Evolutionary conservation across 2,113 vertebrate genomes (phyloP).

Genomic region (Eubucco bourcierii): DNA sequence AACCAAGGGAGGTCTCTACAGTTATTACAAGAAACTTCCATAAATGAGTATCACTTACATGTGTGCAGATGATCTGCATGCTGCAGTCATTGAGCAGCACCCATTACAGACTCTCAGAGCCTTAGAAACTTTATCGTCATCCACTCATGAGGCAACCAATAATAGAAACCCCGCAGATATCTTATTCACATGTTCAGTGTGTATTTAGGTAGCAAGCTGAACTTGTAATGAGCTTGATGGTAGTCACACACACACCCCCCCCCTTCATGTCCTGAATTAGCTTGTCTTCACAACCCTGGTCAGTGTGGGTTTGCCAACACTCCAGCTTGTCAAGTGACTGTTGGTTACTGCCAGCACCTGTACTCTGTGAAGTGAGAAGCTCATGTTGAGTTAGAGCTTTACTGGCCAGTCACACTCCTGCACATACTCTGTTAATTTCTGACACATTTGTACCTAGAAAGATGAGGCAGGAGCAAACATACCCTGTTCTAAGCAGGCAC

Average conservation of each 20-base stretch:
- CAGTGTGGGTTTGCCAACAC: background rate
- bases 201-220: background rate
- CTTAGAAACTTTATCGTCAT: background rate
- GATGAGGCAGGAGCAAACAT: background rate
- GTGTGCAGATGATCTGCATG: background rate
- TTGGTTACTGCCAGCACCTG: background rate
- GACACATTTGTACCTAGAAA: background rate
- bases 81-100: background rate
- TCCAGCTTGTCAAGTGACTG: accelerated
- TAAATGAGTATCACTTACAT: background rate
- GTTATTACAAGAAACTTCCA: background rate
- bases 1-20: background rate
- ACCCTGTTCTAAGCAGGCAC: background rate
- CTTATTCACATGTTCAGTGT: background rate
- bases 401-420: background rate
- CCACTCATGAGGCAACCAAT: background rate
- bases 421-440: background rate
- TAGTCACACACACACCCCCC: background rate
- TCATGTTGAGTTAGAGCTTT: background rate
- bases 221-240: background rate
- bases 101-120: background rate
- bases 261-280: background rate
- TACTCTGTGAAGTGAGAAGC: background rate
- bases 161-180: background rate
- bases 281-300: background rate